A percentile compares a stretch with the other conserved stretches of the same genome.
Evolutionary conservation across 2,797 vertebrate species (phyloP).

Genomic region (Fundulus diaphanus): DNA sequence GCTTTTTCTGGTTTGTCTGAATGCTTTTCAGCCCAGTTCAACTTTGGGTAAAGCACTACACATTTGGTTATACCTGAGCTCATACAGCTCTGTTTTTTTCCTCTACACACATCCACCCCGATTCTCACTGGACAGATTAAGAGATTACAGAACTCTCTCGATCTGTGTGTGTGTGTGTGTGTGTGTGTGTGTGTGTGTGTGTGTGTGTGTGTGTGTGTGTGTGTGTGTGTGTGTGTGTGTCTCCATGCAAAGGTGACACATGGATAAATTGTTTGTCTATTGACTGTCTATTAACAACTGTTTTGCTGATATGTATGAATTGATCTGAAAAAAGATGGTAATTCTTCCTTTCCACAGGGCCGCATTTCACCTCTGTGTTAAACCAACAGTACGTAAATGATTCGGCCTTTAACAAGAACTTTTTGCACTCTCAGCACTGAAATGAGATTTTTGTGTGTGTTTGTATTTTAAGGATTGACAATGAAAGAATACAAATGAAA

Average conservation of each 20-base stretch:
- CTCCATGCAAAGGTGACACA: conserved; percentile 11
- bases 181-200: conserved; percentile 23
- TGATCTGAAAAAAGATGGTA: not conserved
- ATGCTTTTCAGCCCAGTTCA: conserved; percentile 11
- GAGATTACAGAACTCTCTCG: conserved; percentile 64
- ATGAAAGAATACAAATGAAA: not conserved
- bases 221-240: conserved; percentile 21
- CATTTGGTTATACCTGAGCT: conserved; percentile 26
- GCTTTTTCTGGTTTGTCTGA: conserved; percentile 15
- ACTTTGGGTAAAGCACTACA: conserved; percentile 11
- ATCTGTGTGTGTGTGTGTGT: conserved; percentile 26
- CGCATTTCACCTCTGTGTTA: not conserved
- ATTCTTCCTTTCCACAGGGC: not conserved
- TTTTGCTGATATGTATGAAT: not conserved
- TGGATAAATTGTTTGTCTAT: too few species aligned
- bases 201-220: conserved; percentile 32
- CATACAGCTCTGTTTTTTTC: conserved; percentile 28
- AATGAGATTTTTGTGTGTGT: not conserved
- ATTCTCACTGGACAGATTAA: conserved; percentile 72
- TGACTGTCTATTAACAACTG: too few species aligned
- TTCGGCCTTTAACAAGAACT: not conserved
- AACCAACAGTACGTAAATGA: not conserved
- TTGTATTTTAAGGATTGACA: not conserved
- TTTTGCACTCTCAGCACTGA: not conserved
- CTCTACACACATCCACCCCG: conserved; percentile 31